Evolutionary conservation across 2,888 invertebrate species (phyloP).

Genomic region (Idaea straminata): DNA sequence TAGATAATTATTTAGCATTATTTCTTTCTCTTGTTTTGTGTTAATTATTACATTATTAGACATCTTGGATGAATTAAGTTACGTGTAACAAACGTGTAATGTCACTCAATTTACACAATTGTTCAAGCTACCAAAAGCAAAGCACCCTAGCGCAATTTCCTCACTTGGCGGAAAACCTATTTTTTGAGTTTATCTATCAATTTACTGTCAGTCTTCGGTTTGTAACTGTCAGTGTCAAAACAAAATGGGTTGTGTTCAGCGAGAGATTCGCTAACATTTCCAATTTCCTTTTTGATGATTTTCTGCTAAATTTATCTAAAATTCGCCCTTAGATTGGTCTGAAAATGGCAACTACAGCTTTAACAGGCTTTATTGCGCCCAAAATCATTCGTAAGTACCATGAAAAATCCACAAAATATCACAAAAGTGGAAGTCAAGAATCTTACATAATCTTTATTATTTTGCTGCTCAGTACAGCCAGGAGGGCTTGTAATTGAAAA

Average conservation of each 20-base stretch:
- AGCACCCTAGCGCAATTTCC: too few species aligned
- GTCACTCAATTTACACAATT: too few species aligned
- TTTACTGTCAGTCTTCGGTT: neutral
- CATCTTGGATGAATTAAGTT: too few species aligned
- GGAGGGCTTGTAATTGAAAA: slow-evolving; percentile 6
- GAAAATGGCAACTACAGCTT: slow-evolving; percentile 68
- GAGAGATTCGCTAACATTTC: slow-evolving; percentile 3
- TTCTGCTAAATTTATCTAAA: slow-evolving; percentile 20
- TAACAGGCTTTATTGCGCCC: slow-evolving; percentile 57
- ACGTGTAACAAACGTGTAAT: too few species aligned
- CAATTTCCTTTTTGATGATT: slow-evolving; percentile 25
- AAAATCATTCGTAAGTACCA: slow-evolving; percentile 64
- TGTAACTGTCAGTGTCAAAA: neutral
- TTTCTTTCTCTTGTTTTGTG: too few species aligned
- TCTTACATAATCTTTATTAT: slow-evolving; percentile 63
- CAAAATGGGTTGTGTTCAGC: slow-evolving; percentile 1
- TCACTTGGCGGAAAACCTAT: too few species aligned
- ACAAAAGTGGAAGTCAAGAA: slow-evolving; percentile 24
- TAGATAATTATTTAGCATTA: too few species aligned
- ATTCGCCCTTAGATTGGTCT: slow-evolving; percentile 32
- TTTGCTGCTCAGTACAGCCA: slow-evolving; percentile 8
- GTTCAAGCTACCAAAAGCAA: too few species aligned
- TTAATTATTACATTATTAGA: too few species aligned
- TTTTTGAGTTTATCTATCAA: too few species aligned
- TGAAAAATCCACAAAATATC: slow-evolving; percentile 5